Base-by-base conservation (phyloP, 2,113 vertebrate species). In the Atlantisia rogersi region DNA sequence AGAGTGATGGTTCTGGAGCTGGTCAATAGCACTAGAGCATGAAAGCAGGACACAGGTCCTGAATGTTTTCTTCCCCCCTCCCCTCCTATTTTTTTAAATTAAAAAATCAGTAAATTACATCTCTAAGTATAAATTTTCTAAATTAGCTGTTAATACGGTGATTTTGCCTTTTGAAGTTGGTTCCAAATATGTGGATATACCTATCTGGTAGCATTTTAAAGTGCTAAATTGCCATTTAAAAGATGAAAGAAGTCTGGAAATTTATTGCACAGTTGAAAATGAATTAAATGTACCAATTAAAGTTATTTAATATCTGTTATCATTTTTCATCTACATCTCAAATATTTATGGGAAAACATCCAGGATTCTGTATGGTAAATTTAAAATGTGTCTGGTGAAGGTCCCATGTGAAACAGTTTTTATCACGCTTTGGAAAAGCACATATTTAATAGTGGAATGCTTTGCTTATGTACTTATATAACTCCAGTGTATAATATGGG, bases 391-490 rank as follows among this genome's bases (percentile, higher is more conserved):
- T 55, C 62, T 71, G 69, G 53, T 90, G 42, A 77, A 55, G 50
- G 37, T 92, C 88, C 67, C 80, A 42, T 1, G 3, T 76, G 84
- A 92, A 85, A 94, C 94, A 94, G 69, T 83, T 93, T 95, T 92
- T 74, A 87, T 69, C 84, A 50, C 58, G 40, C 32, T 95, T 96
- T 96, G 56, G 32, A 70, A 80, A 79, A 95, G 77, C 88, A 70
- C 69, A 59, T 96, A 78, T 93, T 96, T 94, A 93, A 93, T 82
- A 92, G 74, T 21, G 58, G 82, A 80, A 71, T 77, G n/a, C 53
- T 89, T 94, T 87, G 62, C 52, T 95, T 93, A 88, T 80, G 85
- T 95, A 81, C 75, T 96, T 93, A 60, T 46, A 48, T 37, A 79
- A 37, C 80, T 56, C 39, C 68, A 78, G 39, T 90, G 90, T 59